phyloP scores from a whole-genome alignment of 2,888 invertebrate genomes.

The Synergus umbraculus region DNA sequence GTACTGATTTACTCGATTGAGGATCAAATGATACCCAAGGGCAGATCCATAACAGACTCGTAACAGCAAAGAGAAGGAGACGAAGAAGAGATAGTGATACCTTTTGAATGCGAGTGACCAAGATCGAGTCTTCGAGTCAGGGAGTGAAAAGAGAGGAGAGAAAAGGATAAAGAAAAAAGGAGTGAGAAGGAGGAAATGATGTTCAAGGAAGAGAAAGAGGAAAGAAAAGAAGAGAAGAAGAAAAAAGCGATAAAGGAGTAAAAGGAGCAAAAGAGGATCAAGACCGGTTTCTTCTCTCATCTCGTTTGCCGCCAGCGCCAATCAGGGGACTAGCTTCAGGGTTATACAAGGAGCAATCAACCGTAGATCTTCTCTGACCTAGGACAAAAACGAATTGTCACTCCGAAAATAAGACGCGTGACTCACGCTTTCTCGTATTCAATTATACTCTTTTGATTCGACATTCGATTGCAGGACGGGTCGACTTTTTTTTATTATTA shows the following conservation, averaged over 20 bases:
- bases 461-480: background rate
- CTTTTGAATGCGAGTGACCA: background rate
- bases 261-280: slow-evolving; percentile 9
- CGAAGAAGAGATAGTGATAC: background rate
- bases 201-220: slow-evolving; percentile 2
- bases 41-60: slow-evolving; percentile 5
- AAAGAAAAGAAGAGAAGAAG: background rate
- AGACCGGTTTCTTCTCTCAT: slow-evolving; percentile 13
- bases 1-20: slow-evolving; percentile 16
- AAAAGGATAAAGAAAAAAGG: background rate
- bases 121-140: background rate
- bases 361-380: slow-evolving; percentile 15
- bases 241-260: background rate
- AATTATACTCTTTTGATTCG: slow-evolving; percentile 4
- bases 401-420: slow-evolving; percentile 8
- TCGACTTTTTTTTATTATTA: background rate
- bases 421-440: background rate
- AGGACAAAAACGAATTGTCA: slow-evolving; percentile 16
- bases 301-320: slow-evolving; percentile 9
- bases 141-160: background rate
- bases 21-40: slow-evolving; percentile 21
- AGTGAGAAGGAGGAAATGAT: background rate
- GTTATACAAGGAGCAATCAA: slow-evolving; percentile 7
- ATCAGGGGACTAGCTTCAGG: background rate
- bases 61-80: background rate